Percentiles rank a stretch among this genome's conserved stretches.
phyloP scores from a whole-genome alignment of 2,888 invertebrate species.

The Eupithecia subumbrata region DNA sequence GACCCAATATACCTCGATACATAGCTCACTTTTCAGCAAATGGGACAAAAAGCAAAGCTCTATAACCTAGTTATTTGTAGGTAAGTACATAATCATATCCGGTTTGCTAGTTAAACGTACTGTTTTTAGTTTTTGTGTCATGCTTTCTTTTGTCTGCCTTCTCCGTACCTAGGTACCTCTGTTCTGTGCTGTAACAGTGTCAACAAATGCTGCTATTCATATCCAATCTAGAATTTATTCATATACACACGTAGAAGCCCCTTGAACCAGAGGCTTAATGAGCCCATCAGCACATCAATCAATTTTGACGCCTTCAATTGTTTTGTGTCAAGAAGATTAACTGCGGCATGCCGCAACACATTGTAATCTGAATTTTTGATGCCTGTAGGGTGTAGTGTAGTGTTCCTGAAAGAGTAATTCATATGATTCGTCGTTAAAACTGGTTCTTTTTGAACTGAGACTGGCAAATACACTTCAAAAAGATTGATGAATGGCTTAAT shows the following conservation, averaged over 20 bases:
- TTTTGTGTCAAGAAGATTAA: slow-evolving; percentile 26
- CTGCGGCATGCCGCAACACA: neutral
- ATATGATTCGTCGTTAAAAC: neutral
- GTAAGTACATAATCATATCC: too few species aligned
- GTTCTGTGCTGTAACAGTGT: too few species aligned
- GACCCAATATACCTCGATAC: neutral
- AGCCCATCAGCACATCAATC: slow-evolving; percentile 26
- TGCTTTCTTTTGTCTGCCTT: too few species aligned
- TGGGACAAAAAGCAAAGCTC: too few species aligned
- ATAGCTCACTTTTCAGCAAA: too few species aligned
- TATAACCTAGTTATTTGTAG: too few species aligned
- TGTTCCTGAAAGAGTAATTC: neutral
- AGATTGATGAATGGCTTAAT: too few species aligned
- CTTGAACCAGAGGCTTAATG: slow-evolving; percentile 14
- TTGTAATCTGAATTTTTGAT: neutral
- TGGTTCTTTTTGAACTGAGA: neutral
- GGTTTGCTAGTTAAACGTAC: too few species aligned
- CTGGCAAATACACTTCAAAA: too few species aligned
- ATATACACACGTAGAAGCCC: neutral
- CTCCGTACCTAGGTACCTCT: too few species aligned
- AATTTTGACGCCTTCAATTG: slow-evolving; percentile 30
- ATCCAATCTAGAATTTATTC: too few species aligned
- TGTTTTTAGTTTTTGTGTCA: too few species aligned
- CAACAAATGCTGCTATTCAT: neutral
- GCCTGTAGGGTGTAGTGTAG: neutral